A percentile compares a stretch with the other conserved stretches of the same genome.
phyloP scores from a whole-genome alignment of 2,113 vertebrate genomes.

The Scomber japonicus region DNA sequence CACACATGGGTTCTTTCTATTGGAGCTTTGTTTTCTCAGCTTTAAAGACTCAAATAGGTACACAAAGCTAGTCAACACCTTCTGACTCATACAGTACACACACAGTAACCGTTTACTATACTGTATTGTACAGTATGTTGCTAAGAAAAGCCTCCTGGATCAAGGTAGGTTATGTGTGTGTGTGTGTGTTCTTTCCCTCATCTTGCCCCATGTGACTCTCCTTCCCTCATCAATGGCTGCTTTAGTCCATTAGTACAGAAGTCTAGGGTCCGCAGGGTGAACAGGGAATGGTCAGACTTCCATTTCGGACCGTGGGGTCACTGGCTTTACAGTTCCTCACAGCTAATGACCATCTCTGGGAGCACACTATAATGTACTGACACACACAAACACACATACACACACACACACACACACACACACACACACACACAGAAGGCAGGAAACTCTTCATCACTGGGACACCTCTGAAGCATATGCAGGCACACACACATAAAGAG shows the following conservation, averaged over 20 bases:
- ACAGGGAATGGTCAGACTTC: constrained; percentile 47
- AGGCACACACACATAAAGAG: constrained; percentile 41
- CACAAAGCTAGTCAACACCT: background rate
- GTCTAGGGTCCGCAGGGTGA: constrained; percentile 50
- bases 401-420: constrained; percentile 32
- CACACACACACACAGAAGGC: constrained; percentile 20
- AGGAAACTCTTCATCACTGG: constrained; percentile 65
- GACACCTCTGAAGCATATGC: constrained; percentile 66
- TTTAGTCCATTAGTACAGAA: constrained; percentile 67
- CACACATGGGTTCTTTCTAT: background rate
- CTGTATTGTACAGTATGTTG: no score
- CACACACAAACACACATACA: constrained; percentile 40
- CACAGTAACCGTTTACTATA: no score
- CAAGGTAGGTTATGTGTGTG: background rate
- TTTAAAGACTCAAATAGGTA: background rate
- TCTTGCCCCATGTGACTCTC: constrained; percentile 22
- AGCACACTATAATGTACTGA: constrained; percentile 42
- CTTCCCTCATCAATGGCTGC: constrained; percentile 48
- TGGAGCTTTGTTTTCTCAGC: constrained; percentile 10
- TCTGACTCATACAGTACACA: background rate
- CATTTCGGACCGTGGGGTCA: constrained; percentile 64
- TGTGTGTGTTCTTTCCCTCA: background rate
- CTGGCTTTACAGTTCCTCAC: constrained; percentile 54
- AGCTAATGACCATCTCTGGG: constrained; percentile 74
- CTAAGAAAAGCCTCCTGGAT: constrained; percentile 3